Evolutionary conservation across 2,113 vertebrate genomes (phyloP).

Genomic region (Antechinus flavipes): DNA sequence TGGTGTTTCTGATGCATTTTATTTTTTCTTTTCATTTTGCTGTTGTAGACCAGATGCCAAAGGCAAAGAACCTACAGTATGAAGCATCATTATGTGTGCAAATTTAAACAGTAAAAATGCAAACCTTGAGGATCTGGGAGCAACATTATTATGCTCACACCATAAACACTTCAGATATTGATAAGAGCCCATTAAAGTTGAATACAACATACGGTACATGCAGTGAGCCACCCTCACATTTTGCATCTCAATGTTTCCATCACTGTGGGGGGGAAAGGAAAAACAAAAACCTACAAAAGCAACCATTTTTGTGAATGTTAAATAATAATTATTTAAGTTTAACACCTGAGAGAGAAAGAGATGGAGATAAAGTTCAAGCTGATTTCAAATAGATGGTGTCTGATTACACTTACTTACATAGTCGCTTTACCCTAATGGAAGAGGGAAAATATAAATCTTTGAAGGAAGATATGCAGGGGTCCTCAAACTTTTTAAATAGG

Average conservation of each 20-base stretch:
- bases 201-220: neutral
- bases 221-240: neutral
- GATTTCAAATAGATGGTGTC: neutral
- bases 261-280: neutral
- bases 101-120: neutral
- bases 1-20: neutral
- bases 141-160: neutral
- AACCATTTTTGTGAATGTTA: neutral
- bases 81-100: neutral
- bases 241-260: neutral
- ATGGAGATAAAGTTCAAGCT: neutral
- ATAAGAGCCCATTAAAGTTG: neutral
- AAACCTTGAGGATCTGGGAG: neutral
- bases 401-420: neutral
- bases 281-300: neutral
- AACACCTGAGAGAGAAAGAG: neutral
- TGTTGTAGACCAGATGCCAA: conserved; percentile 4
- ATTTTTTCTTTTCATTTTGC: neutral
- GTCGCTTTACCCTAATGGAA: neutral
- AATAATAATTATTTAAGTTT: neutral
- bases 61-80: neutral
- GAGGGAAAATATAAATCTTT: neutral
- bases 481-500: too few species aligned
- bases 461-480: neutral
- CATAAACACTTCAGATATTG: conserved; percentile 28